These are phyloP conservation scores for Plectus sambesii DNA, from an alignment of 1,140 invertebrate species.

Conservation along the genomic window DNA sequence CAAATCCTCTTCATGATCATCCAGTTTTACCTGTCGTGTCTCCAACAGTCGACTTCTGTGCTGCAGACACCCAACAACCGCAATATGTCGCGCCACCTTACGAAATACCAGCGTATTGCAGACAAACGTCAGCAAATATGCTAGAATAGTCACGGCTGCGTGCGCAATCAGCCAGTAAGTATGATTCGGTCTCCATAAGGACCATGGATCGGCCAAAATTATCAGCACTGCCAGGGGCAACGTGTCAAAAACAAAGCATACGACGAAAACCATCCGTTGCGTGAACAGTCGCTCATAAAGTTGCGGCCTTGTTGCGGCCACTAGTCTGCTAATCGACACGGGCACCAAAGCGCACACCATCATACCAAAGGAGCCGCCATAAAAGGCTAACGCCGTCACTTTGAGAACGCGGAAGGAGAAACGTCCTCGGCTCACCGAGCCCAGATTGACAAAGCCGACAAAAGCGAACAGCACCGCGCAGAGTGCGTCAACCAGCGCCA, in stretches of 20 bases:
- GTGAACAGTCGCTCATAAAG: constrained; percentile 27
- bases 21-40: too few relatives aligned
- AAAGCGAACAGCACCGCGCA: constrained; percentile 31
- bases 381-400: constrained; percentile 36
- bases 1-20: too few relatives aligned
- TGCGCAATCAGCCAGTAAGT: too few relatives aligned
- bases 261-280: constrained; percentile 14
- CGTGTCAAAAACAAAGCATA: constrained; percentile 26
- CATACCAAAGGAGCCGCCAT: constrained; percentile 36
- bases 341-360: constrained; percentile 36
- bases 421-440: constrained; percentile 18
- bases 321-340: constrained; percentile 30
- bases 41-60: constrained; percentile 31
- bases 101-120: constrained; percentile 32
- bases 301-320: constrained; percentile 30
- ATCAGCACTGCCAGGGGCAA: constrained; percentile 26
- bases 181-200: too few relatives aligned
- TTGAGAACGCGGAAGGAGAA: constrained; percentile 24
- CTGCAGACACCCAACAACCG: constrained; percentile 31
- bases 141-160: constrained; percentile 28
- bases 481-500: constrained; percentile 29
- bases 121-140: constrained; percentile 33
- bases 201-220: constrained; percentile 27
- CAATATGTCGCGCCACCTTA: constrained; percentile 31
- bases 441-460: constrained; percentile 31